A percentile compares a stretch with the other conserved stretches of the same genome.
phyloP scores from a whole-genome alignment of 2,888 invertebrate species.

The Drosophila siamana region DNA sequence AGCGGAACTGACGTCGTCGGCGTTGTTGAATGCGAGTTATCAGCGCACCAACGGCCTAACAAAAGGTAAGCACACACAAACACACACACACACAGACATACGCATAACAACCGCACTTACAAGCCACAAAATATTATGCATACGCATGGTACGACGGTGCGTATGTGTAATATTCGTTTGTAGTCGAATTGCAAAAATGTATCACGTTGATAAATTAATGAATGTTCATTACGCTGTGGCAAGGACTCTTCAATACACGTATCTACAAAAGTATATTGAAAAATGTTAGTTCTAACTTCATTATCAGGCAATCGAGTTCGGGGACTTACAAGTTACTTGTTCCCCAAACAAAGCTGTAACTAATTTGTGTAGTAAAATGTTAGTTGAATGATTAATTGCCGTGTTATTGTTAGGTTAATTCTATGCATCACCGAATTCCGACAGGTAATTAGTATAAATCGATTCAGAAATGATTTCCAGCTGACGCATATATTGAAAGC shows the following conservation, averaged over 20 bases:
- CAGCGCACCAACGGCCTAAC: slow-evolving; percentile 74
- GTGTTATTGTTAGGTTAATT: slow-evolving; percentile 10
- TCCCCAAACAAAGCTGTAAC: background rate
- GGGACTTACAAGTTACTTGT: too few species aligned
- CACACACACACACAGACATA: background rate
- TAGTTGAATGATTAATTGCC: slow-evolving; percentile 13
- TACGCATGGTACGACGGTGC: slow-evolving; percentile 42
- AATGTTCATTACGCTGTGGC: slow-evolving; percentile 9
- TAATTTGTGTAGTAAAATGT: slow-evolving; percentile 3
- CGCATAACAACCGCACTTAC: slow-evolving; percentile 17
- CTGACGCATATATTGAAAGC: background rate
- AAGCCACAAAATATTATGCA: slow-evolving; percentile 43
- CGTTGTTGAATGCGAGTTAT: slow-evolving; percentile 79
- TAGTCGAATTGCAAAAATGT: slow-evolving; percentile 21
- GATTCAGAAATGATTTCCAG: slow-evolving; percentile 2
- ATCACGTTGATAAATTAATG: slow-evolving; percentile 10
- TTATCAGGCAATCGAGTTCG: too few species aligned
- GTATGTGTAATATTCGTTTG: slow-evolving; percentile 49
- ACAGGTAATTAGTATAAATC: slow-evolving; percentile 10
- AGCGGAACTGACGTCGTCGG: slow-evolving; percentile 83
- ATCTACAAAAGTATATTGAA: too few species aligned
- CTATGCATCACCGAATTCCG: slow-evolving; percentile 3
- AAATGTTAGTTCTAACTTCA: too few species aligned
- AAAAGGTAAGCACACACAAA: slow-evolving; percentile 67
- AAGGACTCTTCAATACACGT: background rate